Base-by-base conservation (phyloP, 2,113 vertebrate species). In the Tychaedon coryphoeus region DNA sequence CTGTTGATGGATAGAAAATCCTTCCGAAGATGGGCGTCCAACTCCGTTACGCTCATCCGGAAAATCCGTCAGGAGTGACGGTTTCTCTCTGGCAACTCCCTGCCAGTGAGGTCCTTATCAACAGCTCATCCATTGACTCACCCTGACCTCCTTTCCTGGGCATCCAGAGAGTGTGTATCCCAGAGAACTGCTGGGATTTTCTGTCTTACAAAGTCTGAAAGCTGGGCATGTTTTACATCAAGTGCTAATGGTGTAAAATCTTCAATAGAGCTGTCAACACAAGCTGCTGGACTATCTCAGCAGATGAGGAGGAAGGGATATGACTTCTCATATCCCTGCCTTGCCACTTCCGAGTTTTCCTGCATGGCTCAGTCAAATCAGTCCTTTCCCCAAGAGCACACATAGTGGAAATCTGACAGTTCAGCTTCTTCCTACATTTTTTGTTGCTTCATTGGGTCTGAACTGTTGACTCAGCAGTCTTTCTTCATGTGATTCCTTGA, bases 391-490 rank as follows among this genome's bases (percentile, higher is more conserved):
- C 31, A 74, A 4, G 82, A 86, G 56, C 64, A 23, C 9, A 38
- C 24, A 18, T 22, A 54, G 26, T 88, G 88, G 79, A 94, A 96
- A 81, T 77, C 15, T 67, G 73, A 90, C 7, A 0, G 8, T 86
- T 84, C 2, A 10, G n/a, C 90, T 96, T 80, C 79, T 92, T 95
- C 29, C 75, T 90, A 53, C 53, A 84, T 53, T 79, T 93, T 92
- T 78, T 12, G 2, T 96, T 93, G 48, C 88, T 94, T 95, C 94
- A 65, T 77, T 28, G 1, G 48, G 65, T 77, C 69, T 0, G 0
- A 90, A 86, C 53, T 43, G 69, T 91, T 94, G 93, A 95, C 82
- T 97, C 93, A 92, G 72, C 65, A 24, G 72, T 86, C 57, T 78
- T 65, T 77, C 72, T 77, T 90, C 92, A 92, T 16, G 13, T 95